Conservation (phyloP, 2,888 invertebrate genomes). For the Cheilosia variabilis region DNA sequence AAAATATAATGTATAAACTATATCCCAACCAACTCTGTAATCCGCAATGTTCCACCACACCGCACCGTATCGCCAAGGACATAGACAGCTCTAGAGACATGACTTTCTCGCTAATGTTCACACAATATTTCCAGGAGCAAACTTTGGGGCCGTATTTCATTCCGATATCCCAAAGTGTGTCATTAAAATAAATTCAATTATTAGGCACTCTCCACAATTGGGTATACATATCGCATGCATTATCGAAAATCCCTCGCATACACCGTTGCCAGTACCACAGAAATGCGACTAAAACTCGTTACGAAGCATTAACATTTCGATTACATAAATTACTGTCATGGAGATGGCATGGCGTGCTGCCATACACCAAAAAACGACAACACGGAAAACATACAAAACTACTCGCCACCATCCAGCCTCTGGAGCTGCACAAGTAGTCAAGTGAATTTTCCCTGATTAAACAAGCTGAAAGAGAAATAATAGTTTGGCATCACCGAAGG, state of each 20-base stretch:
- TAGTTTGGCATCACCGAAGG: slow-evolving; percentile 18
- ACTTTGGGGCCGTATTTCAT: background rate
- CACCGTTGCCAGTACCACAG: background rate
- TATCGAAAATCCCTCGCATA: background rate
- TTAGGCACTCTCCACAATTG: background rate
- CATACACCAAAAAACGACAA: background rate
- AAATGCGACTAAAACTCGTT: background rate
- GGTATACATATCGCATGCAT: background rate
- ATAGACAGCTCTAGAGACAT: too few species aligned
- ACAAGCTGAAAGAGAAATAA: slow-evolving; percentile 36
- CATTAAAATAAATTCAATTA: slow-evolving; percentile 15
- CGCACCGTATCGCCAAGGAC: background rate
- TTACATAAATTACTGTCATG: slow-evolving; percentile 36
- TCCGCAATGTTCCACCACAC: background rate
- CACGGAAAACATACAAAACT: background rate
- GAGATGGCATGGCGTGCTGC: background rate
- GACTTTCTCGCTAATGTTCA: slow-evolving; percentile 3
- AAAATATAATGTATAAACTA: too few species aligned
- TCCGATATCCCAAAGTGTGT: background rate
- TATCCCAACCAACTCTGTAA: background rate
- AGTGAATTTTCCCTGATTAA: slow-evolving; percentile 18
- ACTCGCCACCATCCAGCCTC: background rate
- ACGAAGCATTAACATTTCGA: slow-evolving; percentile 29
- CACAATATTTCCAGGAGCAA: background rate
- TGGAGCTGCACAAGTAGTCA: slow-evolving; percentile 5